Evolutionary conservation across 2,797 vertebrate species (phyloP).

Genomic region (Sciurus vulgaris): DNA sequence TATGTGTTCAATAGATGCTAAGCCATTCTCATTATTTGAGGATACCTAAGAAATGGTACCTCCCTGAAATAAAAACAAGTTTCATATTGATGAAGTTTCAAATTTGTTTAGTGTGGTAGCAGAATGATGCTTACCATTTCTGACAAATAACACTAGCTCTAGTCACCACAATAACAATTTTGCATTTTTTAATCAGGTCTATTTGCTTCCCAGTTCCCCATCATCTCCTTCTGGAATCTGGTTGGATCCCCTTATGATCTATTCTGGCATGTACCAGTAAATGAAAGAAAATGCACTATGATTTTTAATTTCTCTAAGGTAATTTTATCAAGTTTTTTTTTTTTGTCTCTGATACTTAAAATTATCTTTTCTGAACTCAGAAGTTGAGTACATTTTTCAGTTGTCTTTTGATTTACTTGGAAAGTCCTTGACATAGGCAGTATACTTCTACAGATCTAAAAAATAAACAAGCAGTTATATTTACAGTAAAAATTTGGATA

Average conservation of each 20-base stretch:
- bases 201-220: conserved; percentile 37
- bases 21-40: conserved; percentile 40
- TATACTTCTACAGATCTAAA: conserved; percentile 8
- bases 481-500: conserved; percentile 48
- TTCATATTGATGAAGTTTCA: background rate
- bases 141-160: conserved; percentile 39
- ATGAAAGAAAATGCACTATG: conserved; percentile 35
- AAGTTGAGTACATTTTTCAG: conserved; percentile 54
- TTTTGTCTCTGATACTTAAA: conserved; percentile 55
- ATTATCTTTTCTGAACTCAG: background rate
- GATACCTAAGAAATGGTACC: conserved; percentile 21
- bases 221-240: conserved; percentile 9
- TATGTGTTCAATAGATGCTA: conserved; percentile 13
- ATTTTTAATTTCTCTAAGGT: conserved; percentile 51
- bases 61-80: conserved; percentile 52
- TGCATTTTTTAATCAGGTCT: background rate
- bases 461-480: conserved; percentile 37
- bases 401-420: conserved; percentile 48
- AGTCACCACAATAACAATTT: conserved; percentile 26
- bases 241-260: conserved; percentile 1
- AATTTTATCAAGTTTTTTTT: conserved; percentile 50
- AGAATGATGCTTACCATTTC: conserved; percentile 17
- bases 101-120: conserved; percentile 47
- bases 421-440: conserved; percentile 18
- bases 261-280: conserved; percentile 38